Conservation (phyloP, 2,797 vertebrate species). For the Clarias laeviceps region DNA sequence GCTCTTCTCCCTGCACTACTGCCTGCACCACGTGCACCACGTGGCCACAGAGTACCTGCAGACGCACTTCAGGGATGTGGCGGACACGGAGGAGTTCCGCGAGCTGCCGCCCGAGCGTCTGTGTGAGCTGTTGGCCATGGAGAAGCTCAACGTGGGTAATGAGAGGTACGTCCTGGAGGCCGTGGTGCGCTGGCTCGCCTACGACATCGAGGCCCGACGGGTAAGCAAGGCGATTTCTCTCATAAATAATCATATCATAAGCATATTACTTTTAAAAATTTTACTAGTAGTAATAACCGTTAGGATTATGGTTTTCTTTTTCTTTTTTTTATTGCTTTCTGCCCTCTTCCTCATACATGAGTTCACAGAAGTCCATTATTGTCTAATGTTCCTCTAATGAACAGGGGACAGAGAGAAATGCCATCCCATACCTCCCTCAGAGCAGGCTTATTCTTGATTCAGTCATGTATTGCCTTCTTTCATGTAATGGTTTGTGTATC, state of each 20-base stretch:
- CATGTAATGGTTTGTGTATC: too few species aligned
- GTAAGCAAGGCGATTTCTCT: slow-evolving; percentile 66
- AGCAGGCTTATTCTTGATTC: not conserved
- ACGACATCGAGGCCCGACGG: slow-evolving; percentile 88
- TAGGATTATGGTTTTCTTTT: not conserved
- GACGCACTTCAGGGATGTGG: slow-evolving; percentile 95
- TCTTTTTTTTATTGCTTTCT: not conserved
- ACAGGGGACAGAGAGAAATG: not conserved
- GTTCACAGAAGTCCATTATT: not conserved
- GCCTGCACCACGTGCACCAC: slow-evolving; percentile 91
- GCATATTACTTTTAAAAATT: too few species aligned
- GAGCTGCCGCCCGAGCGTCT: slow-evolving; percentile 87
- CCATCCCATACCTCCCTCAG: not conserved
- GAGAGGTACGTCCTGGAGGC: slow-evolving; percentile 94
- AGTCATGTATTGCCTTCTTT: too few species aligned
- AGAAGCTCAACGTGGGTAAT: slow-evolving; percentile 96
- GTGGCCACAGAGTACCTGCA: slow-evolving; percentile 94
- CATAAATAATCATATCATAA: not conserved
- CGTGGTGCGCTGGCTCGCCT: slow-evolving; percentile 89
- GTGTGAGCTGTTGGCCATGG: slow-evolving; percentile 90
- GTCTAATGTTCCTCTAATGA: not conserved
- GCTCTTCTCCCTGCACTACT: slow-evolving; percentile 95
- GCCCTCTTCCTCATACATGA: not conserved
- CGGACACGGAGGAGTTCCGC: slow-evolving; percentile 88
- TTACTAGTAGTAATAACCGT: not conserved